phyloP scores from a whole-genome alignment of 2,888 invertebrate genomes.

The Drosophila percnosoma region DNA sequence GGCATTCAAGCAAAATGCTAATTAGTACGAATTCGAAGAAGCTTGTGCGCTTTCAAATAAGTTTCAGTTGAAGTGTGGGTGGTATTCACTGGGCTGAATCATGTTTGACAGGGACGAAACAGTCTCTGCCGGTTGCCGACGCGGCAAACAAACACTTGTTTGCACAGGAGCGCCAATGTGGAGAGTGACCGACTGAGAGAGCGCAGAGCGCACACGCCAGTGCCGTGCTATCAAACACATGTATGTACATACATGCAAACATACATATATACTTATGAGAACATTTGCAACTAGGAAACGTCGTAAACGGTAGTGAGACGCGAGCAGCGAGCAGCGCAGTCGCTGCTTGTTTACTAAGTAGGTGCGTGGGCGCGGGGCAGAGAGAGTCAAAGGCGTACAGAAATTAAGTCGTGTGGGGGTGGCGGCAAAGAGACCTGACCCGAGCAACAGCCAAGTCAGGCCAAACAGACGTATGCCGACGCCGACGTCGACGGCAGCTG shows the following conservation, averaged over 20 bases:
- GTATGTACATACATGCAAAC: background rate
- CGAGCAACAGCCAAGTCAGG: conserved; percentile 53
- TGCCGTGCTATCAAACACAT: background rate
- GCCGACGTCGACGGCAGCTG: conserved; percentile 20
- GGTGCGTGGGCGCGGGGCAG: conserved; percentile 38
- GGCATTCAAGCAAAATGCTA: conserved; percentile 59
- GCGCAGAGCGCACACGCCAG: conserved; percentile 25
- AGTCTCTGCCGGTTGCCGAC: conserved; percentile 42
- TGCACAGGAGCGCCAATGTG: conserved; percentile 69
- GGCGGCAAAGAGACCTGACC: conserved; percentile 62
- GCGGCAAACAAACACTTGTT: conserved; percentile 79
- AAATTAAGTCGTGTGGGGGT: conserved; percentile 67
- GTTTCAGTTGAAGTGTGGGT: background rate
- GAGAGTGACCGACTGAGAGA: conserved; percentile 39
- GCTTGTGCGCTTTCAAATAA: conserved; percentile 26
- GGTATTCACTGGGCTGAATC: conserved; percentile 13
- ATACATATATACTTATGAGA: conserved; percentile 18
- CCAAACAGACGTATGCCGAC: conserved; percentile 19
- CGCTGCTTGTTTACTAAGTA: conserved; percentile 72
- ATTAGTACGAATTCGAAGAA: conserved; percentile 63
- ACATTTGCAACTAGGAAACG: conserved; percentile 74
- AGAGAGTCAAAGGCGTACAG: conserved; percentile 21
- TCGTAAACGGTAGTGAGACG: conserved; percentile 26
- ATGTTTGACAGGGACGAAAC: conserved; percentile 48
- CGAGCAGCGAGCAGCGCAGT: conserved; percentile 45